A percentile compares a stretch with the other conserved stretches of the same genome.
These are phyloP conservation scores for Panagrolaimus sp. DNA, from an alignment of 1,140 invertebrate species.

Conservation along the genomic window DNA sequence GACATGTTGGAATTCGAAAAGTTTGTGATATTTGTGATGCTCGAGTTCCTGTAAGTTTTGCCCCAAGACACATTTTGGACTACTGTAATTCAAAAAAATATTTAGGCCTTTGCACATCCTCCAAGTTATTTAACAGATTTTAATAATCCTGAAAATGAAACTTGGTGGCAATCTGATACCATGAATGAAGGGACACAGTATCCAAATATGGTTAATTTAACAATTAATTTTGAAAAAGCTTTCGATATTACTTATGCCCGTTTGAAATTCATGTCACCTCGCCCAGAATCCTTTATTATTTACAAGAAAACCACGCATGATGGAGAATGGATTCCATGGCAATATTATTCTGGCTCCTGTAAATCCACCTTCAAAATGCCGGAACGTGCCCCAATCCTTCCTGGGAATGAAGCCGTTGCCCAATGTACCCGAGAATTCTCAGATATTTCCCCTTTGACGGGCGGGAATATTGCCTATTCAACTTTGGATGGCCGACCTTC, in stretches of 20 bases:
- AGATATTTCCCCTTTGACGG: conserved; percentile 87
- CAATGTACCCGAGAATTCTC: conserved; percentile 92
- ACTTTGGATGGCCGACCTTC: conserved; percentile 89
- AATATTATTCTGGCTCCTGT: conserved; percentile 89
- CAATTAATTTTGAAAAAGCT: conserved; percentile 83
- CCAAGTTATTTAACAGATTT: conserved; percentile 81
- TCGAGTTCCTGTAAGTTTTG: conserved; percentile 53
- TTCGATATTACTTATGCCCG: conserved; percentile 94
- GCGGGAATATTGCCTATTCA: conserved; percentile 90
- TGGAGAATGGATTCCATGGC: conserved; percentile 84
- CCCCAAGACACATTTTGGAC: conserved; percentile 66
- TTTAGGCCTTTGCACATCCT: conserved; percentile 67
- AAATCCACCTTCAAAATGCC: conserved; percentile 78
- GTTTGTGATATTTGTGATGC: conserved; percentile 55
- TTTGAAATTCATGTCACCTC: conserved; percentile 82
- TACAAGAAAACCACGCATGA: conserved; percentile 75
- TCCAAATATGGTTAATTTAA: conserved; percentile 84
- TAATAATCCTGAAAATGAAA: conserved; percentile 78
- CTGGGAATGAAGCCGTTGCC: conserved; percentile 74
- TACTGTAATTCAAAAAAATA: conserved; percentile 63
- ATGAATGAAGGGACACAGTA: conserved; percentile 86
- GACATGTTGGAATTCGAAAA: conserved; percentile 40
- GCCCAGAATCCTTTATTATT: conserved; percentile 93
- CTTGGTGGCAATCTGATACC: conserved; percentile 98
- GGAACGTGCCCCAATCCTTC: conserved; percentile 64